Percentiles rank a stretch among this genome's conserved stretches.
Evolutionary conservation across 2,888 invertebrate genomes (phyloP).

Genomic region (Synergus umbraculus): DNA sequence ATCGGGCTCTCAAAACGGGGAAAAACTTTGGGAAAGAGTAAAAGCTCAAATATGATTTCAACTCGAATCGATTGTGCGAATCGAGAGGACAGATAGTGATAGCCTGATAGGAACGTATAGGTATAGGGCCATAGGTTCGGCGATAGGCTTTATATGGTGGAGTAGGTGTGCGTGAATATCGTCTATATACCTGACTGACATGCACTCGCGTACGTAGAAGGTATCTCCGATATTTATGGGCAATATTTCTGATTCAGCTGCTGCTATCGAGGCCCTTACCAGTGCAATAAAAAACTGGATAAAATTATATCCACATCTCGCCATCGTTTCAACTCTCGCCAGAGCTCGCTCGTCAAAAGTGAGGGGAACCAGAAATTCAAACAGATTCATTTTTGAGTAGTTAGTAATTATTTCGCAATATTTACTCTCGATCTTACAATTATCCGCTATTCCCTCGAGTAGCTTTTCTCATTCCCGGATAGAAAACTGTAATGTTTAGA

Average conservation of each 20-base stretch:
- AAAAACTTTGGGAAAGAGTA: conserved; percentile 21
- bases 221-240: conserved; percentile 77
- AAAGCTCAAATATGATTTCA: conserved; percentile 40
- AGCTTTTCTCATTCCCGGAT: neutral
- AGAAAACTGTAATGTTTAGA: too few relatives aligned
- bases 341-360: conserved; percentile 73
- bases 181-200: conserved; percentile 27
- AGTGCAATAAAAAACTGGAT: conserved; percentile 76
- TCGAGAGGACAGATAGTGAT: conserved; percentile 39
- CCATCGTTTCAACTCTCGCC: conserved; percentile 66
- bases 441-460: conserved; percentile 15
- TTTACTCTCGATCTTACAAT: neutral
- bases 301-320: conserved; percentile 76
- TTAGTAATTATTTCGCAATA: conserved; percentile 46
- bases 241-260: conserved; percentile 77
- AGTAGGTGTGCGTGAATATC: conserved; percentile 49
- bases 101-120: conserved; percentile 25
- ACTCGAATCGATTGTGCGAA: conserved; percentile 30
- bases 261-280: conserved; percentile 76
- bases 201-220: conserved; percentile 45
- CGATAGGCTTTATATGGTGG: neutral
- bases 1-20: conserved; percentile 21
- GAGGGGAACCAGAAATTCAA: conserved; percentile 60
- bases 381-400: conserved; percentile 43
- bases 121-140: conserved; percentile 6